These are phyloP conservation scores for Stenolophus ochropezus DNA, from an alignment of 2,888 invertebrate genomes.

Conservation along the genomic window DNA sequence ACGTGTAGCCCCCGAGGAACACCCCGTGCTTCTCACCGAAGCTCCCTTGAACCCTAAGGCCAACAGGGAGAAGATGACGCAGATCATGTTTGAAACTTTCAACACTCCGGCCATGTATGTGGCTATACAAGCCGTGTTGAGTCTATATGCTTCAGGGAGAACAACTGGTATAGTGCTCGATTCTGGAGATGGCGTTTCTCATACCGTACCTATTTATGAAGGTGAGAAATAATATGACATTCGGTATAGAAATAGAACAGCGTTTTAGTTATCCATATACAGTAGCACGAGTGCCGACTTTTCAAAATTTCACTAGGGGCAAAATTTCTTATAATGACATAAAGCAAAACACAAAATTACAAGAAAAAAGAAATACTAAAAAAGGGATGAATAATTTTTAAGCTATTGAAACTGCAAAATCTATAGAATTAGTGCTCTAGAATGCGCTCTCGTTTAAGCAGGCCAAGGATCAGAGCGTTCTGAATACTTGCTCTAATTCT, in stretches of 20 bases:
- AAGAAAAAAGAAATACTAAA: too few relatives aligned
- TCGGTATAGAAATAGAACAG: background rate
- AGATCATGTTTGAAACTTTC: constrained; percentile 79
- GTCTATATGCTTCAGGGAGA: constrained; percentile 83
- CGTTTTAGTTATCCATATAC: too few relatives aligned
- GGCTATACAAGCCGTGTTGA: constrained; percentile 84
- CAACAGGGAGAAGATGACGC: constrained; percentile 88
- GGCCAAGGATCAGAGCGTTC: too few relatives aligned
- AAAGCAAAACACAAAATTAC: too few relatives aligned
- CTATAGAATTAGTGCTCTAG: too few relatives aligned
- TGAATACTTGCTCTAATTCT: too few relatives aligned
- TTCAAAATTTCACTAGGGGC: too few relatives aligned
- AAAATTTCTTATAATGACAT: too few relatives aligned
- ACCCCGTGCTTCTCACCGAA: constrained; percentile 85
- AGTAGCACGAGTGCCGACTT: too few relatives aligned
- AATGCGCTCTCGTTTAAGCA: too few relatives aligned
- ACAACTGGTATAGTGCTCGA: constrained; percentile 85
- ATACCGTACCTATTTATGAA: constrained; percentile 85
- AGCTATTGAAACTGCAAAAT: too few relatives aligned
- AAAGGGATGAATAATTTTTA: too few relatives aligned
- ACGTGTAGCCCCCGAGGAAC: constrained; percentile 87
- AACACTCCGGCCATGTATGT: constrained; percentile 80
- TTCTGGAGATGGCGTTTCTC: constrained; percentile 84
- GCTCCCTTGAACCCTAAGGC: constrained; percentile 88
- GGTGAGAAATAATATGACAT: constrained; percentile 69